phyloP scores from a whole-genome alignment of 2,888 invertebrate species.

The Dichetophora obliterata region DNA sequence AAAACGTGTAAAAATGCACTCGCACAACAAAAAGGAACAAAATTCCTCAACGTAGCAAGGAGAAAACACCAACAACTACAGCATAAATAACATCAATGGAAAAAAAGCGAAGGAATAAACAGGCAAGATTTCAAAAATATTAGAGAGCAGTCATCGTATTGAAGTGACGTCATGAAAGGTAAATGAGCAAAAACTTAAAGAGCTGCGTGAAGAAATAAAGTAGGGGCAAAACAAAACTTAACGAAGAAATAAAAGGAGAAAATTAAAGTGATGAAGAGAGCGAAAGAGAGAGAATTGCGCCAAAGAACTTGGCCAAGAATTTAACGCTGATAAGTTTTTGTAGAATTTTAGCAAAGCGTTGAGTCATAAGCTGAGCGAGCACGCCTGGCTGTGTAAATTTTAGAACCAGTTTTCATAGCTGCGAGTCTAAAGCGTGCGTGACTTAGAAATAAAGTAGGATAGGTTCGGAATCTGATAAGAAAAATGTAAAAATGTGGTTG shows the following conservation, averaged over 20 bases:
- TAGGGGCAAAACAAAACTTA: conserved; percentile 60
- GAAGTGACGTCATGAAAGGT: conserved; percentile 11
- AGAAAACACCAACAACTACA: background rate
- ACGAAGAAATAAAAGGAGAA: conserved; percentile 51
- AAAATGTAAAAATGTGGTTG: background rate
- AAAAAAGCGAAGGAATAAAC: background rate
- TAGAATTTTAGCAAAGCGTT: background rate
- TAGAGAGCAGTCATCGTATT: background rate
- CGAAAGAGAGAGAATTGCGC: background rate
- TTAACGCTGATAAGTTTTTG: too few relatives aligned
- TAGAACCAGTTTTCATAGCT: conserved; percentile 42
- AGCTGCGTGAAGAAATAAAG: conserved; percentile 42
- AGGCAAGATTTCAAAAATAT: background rate
- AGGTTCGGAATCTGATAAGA: conserved; percentile 8
- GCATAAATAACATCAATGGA: background rate
- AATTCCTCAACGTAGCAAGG: conserved; percentile 21
- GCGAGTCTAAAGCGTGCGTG: conserved; percentile 32
- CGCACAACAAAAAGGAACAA: conserved; percentile 23
- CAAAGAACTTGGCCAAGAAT: background rate
- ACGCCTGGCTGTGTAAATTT: conserved; percentile 43
- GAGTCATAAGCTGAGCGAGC: conserved; percentile 38
- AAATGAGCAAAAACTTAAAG: background rate
- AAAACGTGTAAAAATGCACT: conserved; percentile 59
- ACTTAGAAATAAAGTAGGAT: conserved; percentile 28
- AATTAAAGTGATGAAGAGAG: conserved; percentile 11